Evolutionary conservation across 2,113 vertebrate species (phyloP).

Genomic region (Xenus cinereus): DNA sequence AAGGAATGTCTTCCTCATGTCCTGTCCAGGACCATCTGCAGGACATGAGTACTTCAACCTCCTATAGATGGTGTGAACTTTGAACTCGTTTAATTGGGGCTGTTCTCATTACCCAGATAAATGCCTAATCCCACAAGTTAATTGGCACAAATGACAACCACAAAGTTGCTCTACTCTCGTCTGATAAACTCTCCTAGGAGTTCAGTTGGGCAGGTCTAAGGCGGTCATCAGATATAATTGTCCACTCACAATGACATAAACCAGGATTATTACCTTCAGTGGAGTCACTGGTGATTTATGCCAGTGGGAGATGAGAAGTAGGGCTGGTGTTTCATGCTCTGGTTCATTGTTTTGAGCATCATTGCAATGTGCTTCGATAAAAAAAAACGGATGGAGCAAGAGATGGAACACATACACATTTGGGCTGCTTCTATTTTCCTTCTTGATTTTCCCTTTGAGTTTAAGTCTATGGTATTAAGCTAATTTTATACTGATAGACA

Average conservation of each 20-base stretch:
- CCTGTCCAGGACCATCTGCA: not conserved
- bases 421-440: not conserved
- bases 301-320: not conserved
- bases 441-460: not conserved
- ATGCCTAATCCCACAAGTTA: not conserved
- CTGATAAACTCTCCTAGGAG: not conserved
- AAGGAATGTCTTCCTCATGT: not conserved
- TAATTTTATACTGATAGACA: not conserved
- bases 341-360: not conserved
- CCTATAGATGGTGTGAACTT: not conserved
- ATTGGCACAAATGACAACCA: conserved; percentile 23
- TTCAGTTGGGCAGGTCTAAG: not conserved
- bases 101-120: conserved; percentile 29
- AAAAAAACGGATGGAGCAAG: not conserved
- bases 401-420: not conserved
- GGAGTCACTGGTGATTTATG: not conserved
- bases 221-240: not conserved
- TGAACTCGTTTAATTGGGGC: not conserved
- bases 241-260: not conserved
- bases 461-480: not conserved
- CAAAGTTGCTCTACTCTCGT: not conserved
- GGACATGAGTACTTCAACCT: not conserved
- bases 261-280: not conserved
- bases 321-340: not conserved
- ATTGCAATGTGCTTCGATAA: not conserved